phyloP scores from a whole-genome alignment of 2,888 invertebrate genomes.

The Pollenia griseotomentosa region DNA sequence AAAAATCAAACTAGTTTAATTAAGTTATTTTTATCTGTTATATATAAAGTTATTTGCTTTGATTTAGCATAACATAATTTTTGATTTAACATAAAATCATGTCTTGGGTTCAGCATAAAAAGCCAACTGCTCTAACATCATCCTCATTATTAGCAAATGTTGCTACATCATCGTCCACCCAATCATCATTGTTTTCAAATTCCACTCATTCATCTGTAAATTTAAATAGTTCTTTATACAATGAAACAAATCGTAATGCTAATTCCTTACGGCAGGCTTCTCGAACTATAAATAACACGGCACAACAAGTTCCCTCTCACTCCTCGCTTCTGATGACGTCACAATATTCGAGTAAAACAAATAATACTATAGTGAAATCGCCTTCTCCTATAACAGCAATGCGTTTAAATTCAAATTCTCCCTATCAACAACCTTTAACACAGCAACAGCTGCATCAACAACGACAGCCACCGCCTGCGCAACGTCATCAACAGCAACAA shows the following conservation, averaged over 20 bases:
- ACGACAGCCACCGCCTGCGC: constrained; percentile 67
- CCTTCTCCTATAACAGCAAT: constrained; percentile 22
- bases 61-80: neutral
- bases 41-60: neutral
- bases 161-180: constrained; percentile 62
- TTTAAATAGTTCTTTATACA: constrained; percentile 41
- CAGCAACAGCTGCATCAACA: constrained; percentile 51
- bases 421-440: constrained; percentile 40
- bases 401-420: constrained; percentile 72
- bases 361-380: constrained; percentile 25
- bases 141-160: constrained; percentile 55
- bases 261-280: constrained; percentile 46
- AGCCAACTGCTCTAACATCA: constrained; percentile 66
- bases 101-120: constrained; percentile 78
- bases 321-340: constrained; percentile 57
- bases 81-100: constrained; percentile 47
- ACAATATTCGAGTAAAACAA: constrained; percentile 61
- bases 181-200: constrained; percentile 70
- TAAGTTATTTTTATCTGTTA: neutral
- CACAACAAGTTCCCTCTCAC: neutral
- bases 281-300: neutral
- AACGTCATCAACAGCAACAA: constrained; percentile 67
- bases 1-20: constrained; percentile 44
- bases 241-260: constrained; percentile 53
- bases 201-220: constrained; percentile 74